Evolutionary conservation across 2,113 vertebrate genomes (phyloP).

Genomic region (Corythornis madagascariensis): DNA sequence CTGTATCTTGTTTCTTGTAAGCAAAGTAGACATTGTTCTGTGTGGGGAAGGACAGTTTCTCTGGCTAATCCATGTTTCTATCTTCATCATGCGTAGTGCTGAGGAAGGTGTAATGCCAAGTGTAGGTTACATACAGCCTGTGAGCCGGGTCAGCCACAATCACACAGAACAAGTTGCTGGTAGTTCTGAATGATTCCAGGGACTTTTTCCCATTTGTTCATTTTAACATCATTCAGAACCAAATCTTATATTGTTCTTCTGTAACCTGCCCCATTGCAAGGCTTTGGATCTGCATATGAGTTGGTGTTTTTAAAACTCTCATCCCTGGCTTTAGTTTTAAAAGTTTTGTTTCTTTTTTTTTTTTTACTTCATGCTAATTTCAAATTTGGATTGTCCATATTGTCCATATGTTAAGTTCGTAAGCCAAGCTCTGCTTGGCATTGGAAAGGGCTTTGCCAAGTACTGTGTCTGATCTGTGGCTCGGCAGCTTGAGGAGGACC

Average conservation of each 20-base stretch:
- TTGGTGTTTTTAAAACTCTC: neutral
- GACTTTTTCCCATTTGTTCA: neutral
- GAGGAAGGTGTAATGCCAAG: neutral
- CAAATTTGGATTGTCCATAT: neutral
- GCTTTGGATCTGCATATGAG: neutral
- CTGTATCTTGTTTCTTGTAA: neutral
- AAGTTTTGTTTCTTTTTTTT: neutral
- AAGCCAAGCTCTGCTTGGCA: neutral
- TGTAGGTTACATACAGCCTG: neutral
- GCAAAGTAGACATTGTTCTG: neutral
- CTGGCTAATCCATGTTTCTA: neutral
- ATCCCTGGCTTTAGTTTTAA: neutral
- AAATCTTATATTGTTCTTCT: neutral
- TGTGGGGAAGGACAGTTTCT: neutral
- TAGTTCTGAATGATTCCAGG: neutral
- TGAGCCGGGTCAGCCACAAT: rapidly evolving
- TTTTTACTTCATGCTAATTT: neutral
- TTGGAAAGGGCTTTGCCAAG: neutral
- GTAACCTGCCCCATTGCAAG: neutral
- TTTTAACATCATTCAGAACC: neutral
- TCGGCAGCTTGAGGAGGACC: neutral
- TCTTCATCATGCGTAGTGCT: neutral
- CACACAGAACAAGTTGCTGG: neutral
- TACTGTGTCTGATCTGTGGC: neutral
- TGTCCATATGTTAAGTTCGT: neutral